phyloP scores from a whole-genome alignment of 1,140 invertebrate species.

The Penaeus chinensis region DNA sequence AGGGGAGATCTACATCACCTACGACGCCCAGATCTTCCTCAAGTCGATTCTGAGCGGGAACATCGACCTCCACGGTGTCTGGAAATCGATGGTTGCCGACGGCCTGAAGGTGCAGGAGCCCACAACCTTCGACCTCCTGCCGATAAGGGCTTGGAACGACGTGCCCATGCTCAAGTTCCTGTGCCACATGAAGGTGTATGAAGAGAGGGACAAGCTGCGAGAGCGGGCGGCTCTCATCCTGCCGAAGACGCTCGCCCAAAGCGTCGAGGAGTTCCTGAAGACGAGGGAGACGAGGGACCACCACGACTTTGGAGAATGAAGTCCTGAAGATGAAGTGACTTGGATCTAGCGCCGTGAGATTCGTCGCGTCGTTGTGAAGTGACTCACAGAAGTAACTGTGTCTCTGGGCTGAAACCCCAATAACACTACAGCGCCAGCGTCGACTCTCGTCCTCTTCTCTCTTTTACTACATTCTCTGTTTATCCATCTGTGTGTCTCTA shows the following conservation, averaged over 20 bases:
- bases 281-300: not conserved
- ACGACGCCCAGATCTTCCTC: not conserved
- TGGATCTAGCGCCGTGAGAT: too few species aligned
- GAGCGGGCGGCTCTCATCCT: not conserved
- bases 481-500: too few species aligned
- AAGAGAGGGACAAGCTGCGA: not conserved
- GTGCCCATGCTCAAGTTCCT: not conserved
- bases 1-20: conserved; percentile 1
- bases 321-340: too few species aligned
- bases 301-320: not conserved
- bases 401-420: too few species aligned
- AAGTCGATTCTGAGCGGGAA: not conserved
- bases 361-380: too few species aligned
- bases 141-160: not conserved
- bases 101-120: not conserved
- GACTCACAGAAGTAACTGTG: too few species aligned
- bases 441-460: too few species aligned
- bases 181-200: conserved; percentile 6
- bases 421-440: too few species aligned
- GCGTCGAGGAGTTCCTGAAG: conserved; percentile 4
- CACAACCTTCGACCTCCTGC: not conserved
- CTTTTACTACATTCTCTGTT: too few species aligned
- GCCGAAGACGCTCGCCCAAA: not conserved
- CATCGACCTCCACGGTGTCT: not conserved
- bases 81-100: not conserved